Conservation (phyloP, 2,113 vertebrate genomes). For the Vombatus ursinus region DNA sequence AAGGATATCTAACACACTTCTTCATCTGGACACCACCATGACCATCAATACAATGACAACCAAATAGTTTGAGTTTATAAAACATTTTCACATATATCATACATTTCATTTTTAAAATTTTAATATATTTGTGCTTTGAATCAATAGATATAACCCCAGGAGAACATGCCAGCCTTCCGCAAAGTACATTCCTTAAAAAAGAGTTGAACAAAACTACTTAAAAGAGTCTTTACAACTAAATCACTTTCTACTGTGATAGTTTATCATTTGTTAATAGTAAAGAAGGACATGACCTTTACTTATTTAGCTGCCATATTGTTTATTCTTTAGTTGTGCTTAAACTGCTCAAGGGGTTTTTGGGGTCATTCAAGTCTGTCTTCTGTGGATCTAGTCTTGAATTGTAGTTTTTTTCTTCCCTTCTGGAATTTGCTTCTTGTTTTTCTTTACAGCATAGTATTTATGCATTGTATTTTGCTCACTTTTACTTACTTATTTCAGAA, state of each 20-base stretch:
- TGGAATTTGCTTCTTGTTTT: neutral
- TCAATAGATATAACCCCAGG: neutral
- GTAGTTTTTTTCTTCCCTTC: neutral
- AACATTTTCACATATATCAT: neutral
- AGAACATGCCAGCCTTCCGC: neutral
- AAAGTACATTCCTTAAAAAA: neutral
- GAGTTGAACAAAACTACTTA: neutral
- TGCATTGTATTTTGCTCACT: neutral
- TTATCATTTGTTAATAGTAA: neutral
- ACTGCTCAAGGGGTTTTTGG: neutral
- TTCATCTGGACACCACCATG: neutral
- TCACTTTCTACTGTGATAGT: neutral
- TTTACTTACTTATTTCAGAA: neutral
- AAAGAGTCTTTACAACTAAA: neutral
- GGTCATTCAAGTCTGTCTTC: neutral
- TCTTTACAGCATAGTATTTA: neutral
- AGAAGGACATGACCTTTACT: neutral
- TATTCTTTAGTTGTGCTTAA: neutral
- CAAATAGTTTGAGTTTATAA: neutral
- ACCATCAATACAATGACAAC: neutral
- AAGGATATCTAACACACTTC: neutral
- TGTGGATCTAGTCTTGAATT: neutral
- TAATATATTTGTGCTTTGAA: neutral
- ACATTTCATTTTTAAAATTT: neutral
- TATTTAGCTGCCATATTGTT: neutral